A percentile compares a stretch with the other conserved stretches of the same genome.
Evolutionary conservation across 2,797 vertebrate species (phyloP).

Genomic region (Macropodus opercularis): DNA sequence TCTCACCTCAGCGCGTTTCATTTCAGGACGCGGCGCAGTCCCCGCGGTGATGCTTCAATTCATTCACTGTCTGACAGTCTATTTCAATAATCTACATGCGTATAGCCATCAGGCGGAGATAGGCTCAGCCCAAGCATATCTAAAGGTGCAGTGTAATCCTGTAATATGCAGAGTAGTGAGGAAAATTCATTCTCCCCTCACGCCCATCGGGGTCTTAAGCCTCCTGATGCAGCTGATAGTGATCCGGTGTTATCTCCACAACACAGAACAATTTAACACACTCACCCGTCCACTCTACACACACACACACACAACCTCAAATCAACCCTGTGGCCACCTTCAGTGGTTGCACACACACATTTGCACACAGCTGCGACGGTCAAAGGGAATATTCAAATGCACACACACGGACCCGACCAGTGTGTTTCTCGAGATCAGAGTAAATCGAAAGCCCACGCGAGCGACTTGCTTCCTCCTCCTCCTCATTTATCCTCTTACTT

Average conservation of each 20-base stretch:
- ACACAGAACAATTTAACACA: conserved; percentile 82
- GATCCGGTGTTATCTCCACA: conserved; percentile 79
- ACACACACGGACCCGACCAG: conserved; percentile 9
- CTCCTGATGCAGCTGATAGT: conserved; percentile 81
- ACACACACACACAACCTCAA: conserved; percentile 24
- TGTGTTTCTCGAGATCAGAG: conserved; percentile 6
- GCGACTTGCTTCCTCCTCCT: conserved; percentile 10
- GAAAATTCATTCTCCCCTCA: conserved; percentile 79
- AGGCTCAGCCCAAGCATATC: conserved; percentile 72
- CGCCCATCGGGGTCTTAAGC: conserved; percentile 78
- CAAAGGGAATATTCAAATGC: conserved; percentile 49
- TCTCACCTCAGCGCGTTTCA: conserved; percentile 40
- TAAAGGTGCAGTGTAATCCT: conserved; percentile 84
- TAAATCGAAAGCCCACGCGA: background rate
- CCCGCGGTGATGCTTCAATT: conserved; percentile 46
- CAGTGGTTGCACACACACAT: conserved; percentile 31
- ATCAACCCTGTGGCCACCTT: conserved; percentile 52
- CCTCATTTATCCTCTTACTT: conserved; percentile 19
- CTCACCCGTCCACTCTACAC: conserved; percentile 44
- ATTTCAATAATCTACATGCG: conserved; percentile 68
- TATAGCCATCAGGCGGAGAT: conserved; percentile 67
- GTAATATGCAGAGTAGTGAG: conserved; percentile 83
- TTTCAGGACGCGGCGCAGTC: conserved; percentile 39
- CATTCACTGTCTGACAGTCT: conserved; percentile 61
- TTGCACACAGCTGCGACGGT: conserved; percentile 68